Evolutionary conservation across 2,888 invertebrate species (phyloP).

Genomic region (Eupithecia centaureata): DNA sequence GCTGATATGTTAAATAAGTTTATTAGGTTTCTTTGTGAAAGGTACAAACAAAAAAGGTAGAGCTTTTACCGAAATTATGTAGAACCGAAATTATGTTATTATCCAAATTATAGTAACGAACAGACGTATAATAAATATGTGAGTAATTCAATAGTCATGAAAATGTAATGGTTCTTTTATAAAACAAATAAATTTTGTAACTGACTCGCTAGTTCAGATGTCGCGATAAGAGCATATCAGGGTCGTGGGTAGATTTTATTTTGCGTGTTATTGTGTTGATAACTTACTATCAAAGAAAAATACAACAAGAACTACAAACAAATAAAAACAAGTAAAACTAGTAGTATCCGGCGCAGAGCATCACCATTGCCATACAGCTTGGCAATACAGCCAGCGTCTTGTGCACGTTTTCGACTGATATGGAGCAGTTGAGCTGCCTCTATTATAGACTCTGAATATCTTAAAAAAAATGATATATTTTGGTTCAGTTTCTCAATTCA

Average conservation of each 20-base stretch:
- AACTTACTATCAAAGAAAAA: no score
- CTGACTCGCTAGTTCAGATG: not conserved
- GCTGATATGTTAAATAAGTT: slow-evolving; percentile 13
- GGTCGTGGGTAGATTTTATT: not conserved
- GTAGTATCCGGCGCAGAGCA: no score
- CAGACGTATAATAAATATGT: not conserved
- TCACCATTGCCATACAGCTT: no score
- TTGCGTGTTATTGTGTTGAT: not conserved
- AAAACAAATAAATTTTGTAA: not conserved
- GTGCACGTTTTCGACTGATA: no score
- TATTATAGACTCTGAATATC: no score
- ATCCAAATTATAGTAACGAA: not conserved
- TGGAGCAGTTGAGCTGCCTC: no score
- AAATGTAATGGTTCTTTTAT: not conserved
- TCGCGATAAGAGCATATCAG: not conserved
- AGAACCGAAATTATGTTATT: not conserved
- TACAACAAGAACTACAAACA: no score
- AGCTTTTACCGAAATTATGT: slow-evolving; percentile 3
- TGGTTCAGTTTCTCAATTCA: slow-evolving; percentile 6
- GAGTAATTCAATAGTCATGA: slow-evolving; percentile 1
- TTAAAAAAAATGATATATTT: not conserved
- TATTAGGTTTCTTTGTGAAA: slow-evolving; percentile 17
- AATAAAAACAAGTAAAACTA: no score
- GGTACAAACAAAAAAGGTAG: not conserved
- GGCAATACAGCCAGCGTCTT: no score